Conservation (phyloP, 2,113 vertebrate genomes). For the Tenebrosternarchus preto region DNA sequence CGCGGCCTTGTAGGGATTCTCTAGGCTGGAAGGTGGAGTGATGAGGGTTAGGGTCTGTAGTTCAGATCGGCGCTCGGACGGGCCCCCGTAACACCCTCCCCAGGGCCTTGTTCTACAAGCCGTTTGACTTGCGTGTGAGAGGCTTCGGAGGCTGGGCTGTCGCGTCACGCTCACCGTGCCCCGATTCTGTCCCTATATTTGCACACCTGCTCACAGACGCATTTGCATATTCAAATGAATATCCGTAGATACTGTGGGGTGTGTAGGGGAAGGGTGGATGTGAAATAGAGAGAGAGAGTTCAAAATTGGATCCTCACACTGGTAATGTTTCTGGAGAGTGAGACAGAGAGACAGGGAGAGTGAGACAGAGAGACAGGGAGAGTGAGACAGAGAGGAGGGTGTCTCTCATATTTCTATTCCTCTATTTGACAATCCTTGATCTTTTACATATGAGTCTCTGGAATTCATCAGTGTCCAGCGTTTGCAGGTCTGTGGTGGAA, state of each 20-base stretch:
- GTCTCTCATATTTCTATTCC: constrained; percentile 51
- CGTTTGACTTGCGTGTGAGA: constrained; percentile 68
- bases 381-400: constrained; percentile 38
- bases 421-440: constrained; percentile 64
- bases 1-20: too few species aligned
- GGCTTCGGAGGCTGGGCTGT: constrained; percentile 33
- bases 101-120: constrained; percentile 59
- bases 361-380: constrained; percentile 16
- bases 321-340: constrained; percentile 24
- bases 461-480: constrained; percentile 61
- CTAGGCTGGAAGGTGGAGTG: constrained; percentile 1
- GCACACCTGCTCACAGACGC: constrained; percentile 67
- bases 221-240: constrained; percentile 76
- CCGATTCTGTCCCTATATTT: constrained; percentile 72
- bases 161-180: constrained; percentile 55
- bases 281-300: constrained; percentile 18
- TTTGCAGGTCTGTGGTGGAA: background rate
- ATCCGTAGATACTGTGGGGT: constrained; percentile 52
- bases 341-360: constrained; percentile 35
- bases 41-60: background rate
- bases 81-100: constrained; percentile 54
- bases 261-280: constrained; percentile 3
- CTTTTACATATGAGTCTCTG: constrained; percentile 71
- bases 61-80: constrained; percentile 28
- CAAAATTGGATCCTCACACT: too few species aligned